phyloP scores from a whole-genome alignment of 2,888 invertebrate species.

The Tenthredo mesomela region DNA sequence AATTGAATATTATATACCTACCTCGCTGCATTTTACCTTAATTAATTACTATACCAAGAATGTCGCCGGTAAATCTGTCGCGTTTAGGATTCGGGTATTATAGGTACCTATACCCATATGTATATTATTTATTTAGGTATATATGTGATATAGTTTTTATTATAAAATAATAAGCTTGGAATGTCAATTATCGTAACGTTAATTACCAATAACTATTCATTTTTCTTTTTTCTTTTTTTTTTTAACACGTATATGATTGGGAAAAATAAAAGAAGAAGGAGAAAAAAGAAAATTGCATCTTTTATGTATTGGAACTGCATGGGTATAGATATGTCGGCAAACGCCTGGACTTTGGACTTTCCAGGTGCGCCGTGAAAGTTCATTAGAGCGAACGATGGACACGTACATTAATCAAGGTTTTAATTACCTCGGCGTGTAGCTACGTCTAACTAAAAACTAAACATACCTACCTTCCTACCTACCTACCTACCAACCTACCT shows the following conservation, averaged over 20 bases:
- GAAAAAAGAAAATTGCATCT: not conserved
- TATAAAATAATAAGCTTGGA: not conserved
- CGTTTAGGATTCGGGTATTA: not conserved
- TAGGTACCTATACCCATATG: too few relatives aligned
- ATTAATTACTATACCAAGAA: conserved; percentile 8
- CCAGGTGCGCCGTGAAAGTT: conserved; percentile 73
- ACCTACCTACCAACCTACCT: conserved; percentile 49
- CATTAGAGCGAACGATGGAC: conserved; percentile 75
- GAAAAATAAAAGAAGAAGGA: not conserved
- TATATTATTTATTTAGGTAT: too few relatives aligned
- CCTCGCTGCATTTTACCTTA: not conserved
- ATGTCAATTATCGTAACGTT: not conserved
- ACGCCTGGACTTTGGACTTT: conserved; percentile 45
- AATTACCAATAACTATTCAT: not conserved
- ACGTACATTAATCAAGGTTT: conserved; percentile 77
- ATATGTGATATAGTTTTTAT: not conserved
- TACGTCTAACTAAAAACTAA: conserved; percentile 72
- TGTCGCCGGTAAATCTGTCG: not conserved
- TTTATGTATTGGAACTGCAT: not conserved
- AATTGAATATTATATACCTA: not conserved
- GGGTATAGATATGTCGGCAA: conserved; percentile 21
- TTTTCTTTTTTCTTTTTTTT: not conserved
- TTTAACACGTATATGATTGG: not conserved
- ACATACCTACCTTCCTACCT: conserved; percentile 65
- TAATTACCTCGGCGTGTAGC: conserved; percentile 75